Base-by-base conservation (phyloP, 2,888 invertebrate species). In the Suillia variegata region DNA sequence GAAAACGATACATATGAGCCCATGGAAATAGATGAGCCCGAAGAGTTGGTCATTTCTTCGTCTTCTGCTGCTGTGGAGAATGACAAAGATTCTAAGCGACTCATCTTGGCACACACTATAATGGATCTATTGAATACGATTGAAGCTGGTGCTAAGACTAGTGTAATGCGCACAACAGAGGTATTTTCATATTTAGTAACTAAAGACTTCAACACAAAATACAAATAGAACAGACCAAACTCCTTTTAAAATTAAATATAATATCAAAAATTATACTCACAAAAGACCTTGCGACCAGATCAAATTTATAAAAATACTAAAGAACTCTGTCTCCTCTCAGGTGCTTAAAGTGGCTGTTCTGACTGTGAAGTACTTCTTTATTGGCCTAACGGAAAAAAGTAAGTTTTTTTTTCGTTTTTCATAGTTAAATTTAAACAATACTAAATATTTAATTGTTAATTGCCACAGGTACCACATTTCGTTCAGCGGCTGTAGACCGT, bases 301-400 rank as follows among this genome's bases (percentile, higher is more conserved):
- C 5, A 8, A 45, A 17, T 5, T 4, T 18, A 45, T 20, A 17
- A 4, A 17, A 45, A 5, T 8, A 38, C 38, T 38, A n/a, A 38
- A n/a, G n/a, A 38, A 6, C 13, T 18, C 17, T 38, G 38, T 13
- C n/a, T 45, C 17, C n/a, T 38, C n/a, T n/a, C 31, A 77, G 66
- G 69, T 80, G 15, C 79, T 92, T 18, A 91, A 89, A 79, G 82
- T 92, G 15, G 87, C 91, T 0, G 86, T 88, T 65, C 87, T 90
- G 0, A 87, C 88, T 5, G 88, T 91, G 2, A 87, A 88, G 69
- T 93, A 92, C 75, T 93, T 92, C 80, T 93, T 91, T 77, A 84
- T 88, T 59, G 89, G 89, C 70, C 84, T 92, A 60, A 86, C 86
- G 56, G 87, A 90, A 70, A 81, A 84, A 79, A 88, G 91, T 89